Evolutionary conservation across 2,888 invertebrate genomes (phyloP).

Genomic region (Catocala nupta): DNA sequence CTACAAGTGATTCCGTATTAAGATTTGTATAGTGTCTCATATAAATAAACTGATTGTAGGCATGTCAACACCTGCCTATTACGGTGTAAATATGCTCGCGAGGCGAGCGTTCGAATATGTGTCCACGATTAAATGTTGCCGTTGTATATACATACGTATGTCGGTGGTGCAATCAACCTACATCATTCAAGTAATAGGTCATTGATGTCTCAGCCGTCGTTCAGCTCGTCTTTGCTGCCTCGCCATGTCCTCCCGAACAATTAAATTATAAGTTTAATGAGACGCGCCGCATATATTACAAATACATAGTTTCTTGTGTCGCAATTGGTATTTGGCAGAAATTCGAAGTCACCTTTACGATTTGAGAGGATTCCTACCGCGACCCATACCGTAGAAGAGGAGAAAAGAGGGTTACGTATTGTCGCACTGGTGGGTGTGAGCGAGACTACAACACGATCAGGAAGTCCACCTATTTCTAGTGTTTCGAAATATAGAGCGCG

Average conservation of each 20-base stretch:
- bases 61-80: slow-evolving; percentile 9
- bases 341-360: slow-evolving; percentile 12
- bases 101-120: not conserved
- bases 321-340: slow-evolving; percentile 1
- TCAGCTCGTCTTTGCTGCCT: not conserved
- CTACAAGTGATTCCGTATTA: slow-evolving; percentile 30
- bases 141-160: not conserved
- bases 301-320: slow-evolving; percentile 6
- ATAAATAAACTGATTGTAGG: slow-evolving; percentile 10
- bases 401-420: slow-evolving; percentile 1
- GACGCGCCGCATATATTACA: not conserved
- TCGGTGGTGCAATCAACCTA: not conserved
- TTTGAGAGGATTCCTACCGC: slow-evolving; percentile 11
- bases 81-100: not conserved
- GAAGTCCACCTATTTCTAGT: slow-evolving; percentile 20
- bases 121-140: not conserved
- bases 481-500: slow-evolving; percentile 25
- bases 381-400: not conserved
- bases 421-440: not conserved
- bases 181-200: not conserved
- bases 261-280: slow-evolving; percentile 6
- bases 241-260: too few relatives aligned
- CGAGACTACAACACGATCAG: slow-evolving; percentile 6
- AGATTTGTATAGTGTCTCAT: slow-evolving; percentile 2
- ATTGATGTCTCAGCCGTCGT: slow-evolving; percentile 3